These are phyloP conservation scores for Peromyscus californicus DNA, from an alignment of 2,113 vertebrate species.

Conservation along the genomic window DNA sequence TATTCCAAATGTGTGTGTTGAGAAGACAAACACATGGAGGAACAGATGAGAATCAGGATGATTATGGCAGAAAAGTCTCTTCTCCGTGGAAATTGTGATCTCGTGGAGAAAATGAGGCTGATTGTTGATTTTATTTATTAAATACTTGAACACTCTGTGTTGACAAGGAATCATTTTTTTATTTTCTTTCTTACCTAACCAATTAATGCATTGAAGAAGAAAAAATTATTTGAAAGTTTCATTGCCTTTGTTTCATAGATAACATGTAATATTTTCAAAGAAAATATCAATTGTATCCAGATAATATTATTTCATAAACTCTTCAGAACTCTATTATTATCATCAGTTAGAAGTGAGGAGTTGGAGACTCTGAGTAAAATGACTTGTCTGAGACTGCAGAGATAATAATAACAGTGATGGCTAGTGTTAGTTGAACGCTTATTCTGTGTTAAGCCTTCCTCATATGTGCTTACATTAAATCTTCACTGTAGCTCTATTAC, in stretches of 20 bases:
- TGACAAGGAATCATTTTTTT: slow-evolving; percentile 66
- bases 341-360: slow-evolving; percentile 49
- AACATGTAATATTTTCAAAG: slow-evolving; percentile 58
- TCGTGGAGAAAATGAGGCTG: slow-evolving; percentile 34
- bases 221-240: slow-evolving; percentile 27
- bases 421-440: slow-evolving; percentile 41
- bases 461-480: slow-evolving; percentile 14
- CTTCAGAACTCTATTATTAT: slow-evolving; percentile 58
- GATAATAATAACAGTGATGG: background rate
- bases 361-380: slow-evolving; percentile 39
- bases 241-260: slow-evolving; percentile 39
- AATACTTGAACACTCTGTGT: background rate
- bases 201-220: slow-evolving; percentile 50
- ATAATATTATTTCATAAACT: slow-evolving; percentile 50
- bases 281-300: slow-evolving; percentile 52
- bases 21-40: slow-evolving; percentile 29
- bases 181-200: slow-evolving; percentile 46
- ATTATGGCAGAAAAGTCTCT: slow-evolving; percentile 20
- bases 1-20: slow-evolving; percentile 28
- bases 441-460: background rate
- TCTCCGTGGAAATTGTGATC: slow-evolving; percentile 57
- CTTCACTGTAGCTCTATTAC: slow-evolving; percentile 2
- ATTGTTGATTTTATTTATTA: slow-evolving; percentile 61
- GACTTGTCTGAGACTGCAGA: slow-evolving; percentile 25
- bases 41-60: slow-evolving; percentile 40